phyloP scores from a whole-genome alignment of 2,797 vertebrate genomes.

The Semaprochilodus insignis region DNA sequence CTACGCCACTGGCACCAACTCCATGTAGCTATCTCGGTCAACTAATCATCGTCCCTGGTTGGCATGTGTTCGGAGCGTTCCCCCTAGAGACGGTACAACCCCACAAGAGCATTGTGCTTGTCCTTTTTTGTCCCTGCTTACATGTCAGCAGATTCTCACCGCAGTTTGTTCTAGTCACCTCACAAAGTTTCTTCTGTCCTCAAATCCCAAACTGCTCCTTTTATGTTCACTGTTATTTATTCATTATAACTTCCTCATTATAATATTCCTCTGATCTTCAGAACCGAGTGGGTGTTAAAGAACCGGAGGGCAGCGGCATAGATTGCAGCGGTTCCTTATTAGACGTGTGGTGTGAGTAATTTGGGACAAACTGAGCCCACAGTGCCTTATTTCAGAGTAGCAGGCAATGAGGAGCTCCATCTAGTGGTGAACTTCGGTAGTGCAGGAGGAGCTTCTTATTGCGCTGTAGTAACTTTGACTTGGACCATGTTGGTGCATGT shows the following conservation, averaged over 20 bases:
- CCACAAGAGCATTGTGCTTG: neutral
- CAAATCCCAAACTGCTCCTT: neutral
- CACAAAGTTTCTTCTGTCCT: neutral
- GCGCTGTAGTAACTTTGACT: neutral
- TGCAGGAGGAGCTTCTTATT: neutral
- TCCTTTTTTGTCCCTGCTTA: neutral
- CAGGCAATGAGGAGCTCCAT: neutral
- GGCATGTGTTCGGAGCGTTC: neutral
- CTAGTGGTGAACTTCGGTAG: neutral
- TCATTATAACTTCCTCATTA: neutral
- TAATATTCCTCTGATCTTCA: neutral
- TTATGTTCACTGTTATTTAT: neutral
- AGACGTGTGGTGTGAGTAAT: neutral
- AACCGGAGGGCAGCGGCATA: neutral
- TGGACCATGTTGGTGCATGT: too few relatives aligned
- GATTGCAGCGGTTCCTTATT: neutral
- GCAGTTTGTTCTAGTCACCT: neutral
- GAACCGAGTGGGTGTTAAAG: neutral
- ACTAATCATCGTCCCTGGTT: too few relatives aligned
- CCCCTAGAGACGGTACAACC: too few relatives aligned
- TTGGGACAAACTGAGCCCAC: neutral
- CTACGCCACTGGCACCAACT: too few relatives aligned
- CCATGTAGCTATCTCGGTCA: too few relatives aligned
- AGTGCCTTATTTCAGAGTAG: neutral
- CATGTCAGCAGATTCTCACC: neutral